These are phyloP conservation scores for Nematostella vectensis DNA, from an alignment of 92 coral and sea anemone genomes.

Conservation along the genomic window DNA sequence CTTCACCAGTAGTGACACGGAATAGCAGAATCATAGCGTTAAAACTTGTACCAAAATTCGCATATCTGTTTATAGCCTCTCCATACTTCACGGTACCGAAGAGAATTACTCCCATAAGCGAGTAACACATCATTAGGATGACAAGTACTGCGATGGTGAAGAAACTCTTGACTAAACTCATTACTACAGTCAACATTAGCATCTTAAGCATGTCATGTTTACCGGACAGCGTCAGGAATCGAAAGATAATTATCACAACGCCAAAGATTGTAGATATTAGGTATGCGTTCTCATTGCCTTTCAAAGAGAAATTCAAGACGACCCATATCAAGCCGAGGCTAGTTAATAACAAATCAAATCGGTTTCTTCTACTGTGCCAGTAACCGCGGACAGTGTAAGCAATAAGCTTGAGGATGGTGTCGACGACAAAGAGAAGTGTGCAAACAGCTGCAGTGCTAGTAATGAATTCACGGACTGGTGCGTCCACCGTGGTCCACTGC, in stretches of 20 bases:
- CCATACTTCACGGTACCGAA: slow-evolving; percentile 97
- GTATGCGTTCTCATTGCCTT: slow-evolving; percentile 31
- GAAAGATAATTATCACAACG: slow-evolving; percentile 77
- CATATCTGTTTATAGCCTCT: slow-evolving; percentile 79
- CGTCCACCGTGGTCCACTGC: slow-evolving; percentile 72
- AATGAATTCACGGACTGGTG: slow-evolving; percentile 37
- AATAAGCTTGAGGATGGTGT: slow-evolving; percentile 65
- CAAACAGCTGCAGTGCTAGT: slow-evolving; percentile 75
- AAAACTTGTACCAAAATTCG: slow-evolving; percentile 83
- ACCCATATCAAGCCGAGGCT: slow-evolving; percentile 88
- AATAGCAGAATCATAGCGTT: slow-evolving; percentile 86
- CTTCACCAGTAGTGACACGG: slow-evolving; percentile 94
- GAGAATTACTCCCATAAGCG: slow-evolving; percentile 80
- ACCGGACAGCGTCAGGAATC: slow-evolving; percentile 94
- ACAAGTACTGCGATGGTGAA: slow-evolving; percentile 84
- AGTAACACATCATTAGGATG: slow-evolving; percentile 71
- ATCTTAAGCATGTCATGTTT: slow-evolving; percentile 90
- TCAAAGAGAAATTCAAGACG: slow-evolving; percentile 65
- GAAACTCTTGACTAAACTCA: slow-evolving; percentile 94
- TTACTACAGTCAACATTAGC: slow-evolving; percentile 93
- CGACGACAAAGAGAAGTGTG: slow-evolving; percentile 74
- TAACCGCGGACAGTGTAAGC: slow-evolving; percentile 90
- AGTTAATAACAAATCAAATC: slow-evolving; percentile 87
- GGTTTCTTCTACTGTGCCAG: slow-evolving; percentile 97
- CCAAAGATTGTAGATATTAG: slow-evolving; percentile 60